Conservation (phyloP, 2,797 vertebrate species). For the Poeciliopsis infans region DNA sequence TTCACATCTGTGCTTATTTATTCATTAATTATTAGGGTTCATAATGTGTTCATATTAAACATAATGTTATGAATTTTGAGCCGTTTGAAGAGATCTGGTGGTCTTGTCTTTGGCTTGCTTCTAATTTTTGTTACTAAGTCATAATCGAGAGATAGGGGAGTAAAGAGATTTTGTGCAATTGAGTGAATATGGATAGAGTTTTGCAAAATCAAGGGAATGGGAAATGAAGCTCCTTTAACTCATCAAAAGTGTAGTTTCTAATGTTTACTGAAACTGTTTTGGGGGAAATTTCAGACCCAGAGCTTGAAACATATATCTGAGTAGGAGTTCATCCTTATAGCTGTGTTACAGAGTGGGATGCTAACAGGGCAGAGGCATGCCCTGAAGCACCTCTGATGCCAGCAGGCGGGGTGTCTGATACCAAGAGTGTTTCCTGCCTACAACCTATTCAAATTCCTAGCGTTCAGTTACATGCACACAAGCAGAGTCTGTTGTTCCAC, state of each 20-base stretch:
- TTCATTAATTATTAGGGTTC: conserved; percentile 88
- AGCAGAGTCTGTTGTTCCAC: background rate
- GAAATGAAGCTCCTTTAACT: conserved; percentile 21
- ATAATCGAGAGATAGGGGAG: conserved; percentile 15
- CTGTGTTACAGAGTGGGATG: conserved; percentile 48
- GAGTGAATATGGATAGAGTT: conserved; percentile 20
- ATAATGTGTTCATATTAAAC: conserved; percentile 86
- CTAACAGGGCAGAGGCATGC: conserved; percentile 65
- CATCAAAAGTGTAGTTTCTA: conserved; percentile 25
- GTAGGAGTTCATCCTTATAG: conserved; percentile 49
- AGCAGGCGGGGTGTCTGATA: conserved; percentile 57
- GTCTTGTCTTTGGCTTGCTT: conserved; percentile 55
- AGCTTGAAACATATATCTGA: conserved; percentile 44
- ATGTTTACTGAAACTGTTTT: conserved; percentile 48
- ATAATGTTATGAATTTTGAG: conserved; percentile 87
- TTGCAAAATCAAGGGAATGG: conserved; percentile 1
- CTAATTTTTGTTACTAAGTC: conserved; percentile 49
- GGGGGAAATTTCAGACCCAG: conserved; percentile 46
- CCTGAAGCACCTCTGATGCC: conserved; percentile 63
- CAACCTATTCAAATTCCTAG: conserved; percentile 10
- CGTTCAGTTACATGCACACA: conserved; percentile 1
- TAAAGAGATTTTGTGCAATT: conserved; percentile 19
- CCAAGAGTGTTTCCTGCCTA: conserved; percentile 23
- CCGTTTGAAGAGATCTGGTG: conserved; percentile 67
- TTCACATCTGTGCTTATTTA: conserved; percentile 91